phyloP scores from a whole-genome alignment of 1,140 invertebrate species.

The Oppia nitens region DNA sequence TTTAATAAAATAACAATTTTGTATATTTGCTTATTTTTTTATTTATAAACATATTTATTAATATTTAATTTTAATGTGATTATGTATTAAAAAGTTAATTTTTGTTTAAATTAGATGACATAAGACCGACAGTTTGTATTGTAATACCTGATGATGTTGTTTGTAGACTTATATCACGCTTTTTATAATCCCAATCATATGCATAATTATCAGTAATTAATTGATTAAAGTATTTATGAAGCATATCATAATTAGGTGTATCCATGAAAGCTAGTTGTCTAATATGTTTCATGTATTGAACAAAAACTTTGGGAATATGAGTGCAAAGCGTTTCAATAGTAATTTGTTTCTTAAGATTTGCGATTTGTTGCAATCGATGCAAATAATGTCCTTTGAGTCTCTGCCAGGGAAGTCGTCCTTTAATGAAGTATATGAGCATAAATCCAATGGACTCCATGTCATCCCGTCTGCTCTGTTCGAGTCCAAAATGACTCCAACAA shows the following conservation, averaged over 20 bases:
- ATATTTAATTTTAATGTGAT: no score
- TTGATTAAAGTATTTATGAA: conserved; percentile 66
- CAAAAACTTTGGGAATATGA: conserved; percentile 69
- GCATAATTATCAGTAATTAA: conserved; percentile 85
- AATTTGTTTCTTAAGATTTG: conserved; percentile 93
- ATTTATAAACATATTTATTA: no score
- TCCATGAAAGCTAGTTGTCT: conserved; percentile 40
- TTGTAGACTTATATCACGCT: no score
- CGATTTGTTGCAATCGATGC: conserved; percentile 98
- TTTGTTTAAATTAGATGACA: no score
- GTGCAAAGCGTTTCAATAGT: conserved; percentile 93
- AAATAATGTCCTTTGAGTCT: conserved; percentile 85
- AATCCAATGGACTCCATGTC: conserved; percentile 98
- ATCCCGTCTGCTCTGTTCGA: conserved; percentile 91
- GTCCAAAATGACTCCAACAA: conserved; percentile 22
- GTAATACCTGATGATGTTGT: no score
- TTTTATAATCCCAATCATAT: conserved; percentile 62
- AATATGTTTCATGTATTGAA: conserved; percentile 64
- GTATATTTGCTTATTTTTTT: no score
- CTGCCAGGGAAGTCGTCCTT: conserved; percentile 97
- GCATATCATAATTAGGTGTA: conserved; percentile 39
- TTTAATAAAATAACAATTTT: no score
- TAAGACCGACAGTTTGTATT: no score
- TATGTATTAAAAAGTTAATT: no score
- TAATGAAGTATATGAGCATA: conserved; percentile 99